Base-by-base conservation (phyloP, 92 coral and sea anemone species). In the Zoanthus sansibaricus region DNA sequence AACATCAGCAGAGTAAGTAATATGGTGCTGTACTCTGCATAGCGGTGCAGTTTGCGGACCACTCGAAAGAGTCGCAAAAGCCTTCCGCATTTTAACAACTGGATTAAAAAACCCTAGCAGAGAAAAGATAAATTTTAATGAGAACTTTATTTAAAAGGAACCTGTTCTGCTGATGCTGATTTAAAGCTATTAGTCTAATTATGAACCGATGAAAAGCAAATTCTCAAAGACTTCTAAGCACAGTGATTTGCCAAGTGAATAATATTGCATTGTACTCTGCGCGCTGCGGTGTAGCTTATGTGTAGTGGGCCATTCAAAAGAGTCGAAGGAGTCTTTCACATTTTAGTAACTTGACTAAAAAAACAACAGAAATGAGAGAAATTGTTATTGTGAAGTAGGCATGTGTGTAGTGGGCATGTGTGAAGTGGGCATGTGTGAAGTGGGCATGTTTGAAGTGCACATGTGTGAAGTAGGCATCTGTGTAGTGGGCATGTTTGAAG, bases 1-100 rank as follows among this genome's bases (percentile, higher is more conserved):
- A 94, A 75, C 98, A 94, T 94, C 44, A 94, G 90, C 3, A 94
- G 80, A 47, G 95, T 94, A 6, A 94, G 86, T 15, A 94, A 82
- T 17, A 94, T 87, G 2, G 98, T 90, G 78, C 98, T 94, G 90
- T 94, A 94, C 70, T 94, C 98, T 7, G 98, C 93, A 78, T 94
- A 94, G 8, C 98, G 94, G 54, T 93, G 95, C 1, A 94, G 92
- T 82, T 94, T 94, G 37, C 98, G 98, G 1, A 91, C 95, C 48
- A 94, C 98, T 42, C 98, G 98, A 74, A 94, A 93, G 13, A 94
- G 88, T n/a, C 98, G 98, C 42, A 94, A 89, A 18, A 94, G 93
- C 37, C 98, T 94, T 18, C 98, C 98, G 49, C 98, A 94, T 68
- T 94, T 94, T 62, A 94, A 91, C 54, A 94, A 90, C 72, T 94